Evolutionary conservation across 2,797 vertebrate species (phyloP), one percentile per base, ranked within the genome.

Genomic region (Acipenser ruthenus): DNA sequence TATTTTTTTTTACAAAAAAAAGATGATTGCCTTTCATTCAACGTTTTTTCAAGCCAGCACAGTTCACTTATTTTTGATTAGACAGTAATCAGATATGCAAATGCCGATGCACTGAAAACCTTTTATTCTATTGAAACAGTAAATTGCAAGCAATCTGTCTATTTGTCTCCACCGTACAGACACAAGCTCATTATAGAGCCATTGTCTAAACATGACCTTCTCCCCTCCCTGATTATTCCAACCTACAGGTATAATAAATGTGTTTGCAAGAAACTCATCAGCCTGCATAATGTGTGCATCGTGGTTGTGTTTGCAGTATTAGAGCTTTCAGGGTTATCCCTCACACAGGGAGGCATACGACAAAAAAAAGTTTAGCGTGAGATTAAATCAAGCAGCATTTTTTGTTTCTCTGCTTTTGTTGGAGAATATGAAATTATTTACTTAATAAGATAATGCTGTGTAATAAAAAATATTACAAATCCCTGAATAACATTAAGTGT

Each of bases 51-150:
- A 86, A 89, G 83, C 77, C 84, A 81, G 75, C 81, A 84, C 80
- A 83, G 85, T 85, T 86, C 84, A 83, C 84, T 86, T 83, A 75
- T 78, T 86, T 87, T 82, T 87, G 87, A 89, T 88, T 90, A 86
- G 85, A 85, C 18, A 82, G 84, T 78, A 90, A 89, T 89, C 89
- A 89, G 76, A 82, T 78, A 89, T 86, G 84, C 82, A 87, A 87
- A 89, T 87, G 72, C 2, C 13, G 65, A 66, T 74, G 71, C 78
- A 73, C 70, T 51, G 71, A 81, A 83, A 82, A 85, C 86, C 82
- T 50, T 68, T 74, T 37, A 37, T 80, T 83, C 77, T 78, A 62
- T 72, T 82, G 84, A 83, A 75, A 80, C 70, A 68, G 84, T 78
- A 86, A 75, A 86, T 74, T 81, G 74, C 79, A 71, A 80, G 87